These are phyloP conservation scores for Chironomus striatipennis DNA, from an alignment of 1,140 invertebrate genomes.

Conservation along the genomic window DNA sequence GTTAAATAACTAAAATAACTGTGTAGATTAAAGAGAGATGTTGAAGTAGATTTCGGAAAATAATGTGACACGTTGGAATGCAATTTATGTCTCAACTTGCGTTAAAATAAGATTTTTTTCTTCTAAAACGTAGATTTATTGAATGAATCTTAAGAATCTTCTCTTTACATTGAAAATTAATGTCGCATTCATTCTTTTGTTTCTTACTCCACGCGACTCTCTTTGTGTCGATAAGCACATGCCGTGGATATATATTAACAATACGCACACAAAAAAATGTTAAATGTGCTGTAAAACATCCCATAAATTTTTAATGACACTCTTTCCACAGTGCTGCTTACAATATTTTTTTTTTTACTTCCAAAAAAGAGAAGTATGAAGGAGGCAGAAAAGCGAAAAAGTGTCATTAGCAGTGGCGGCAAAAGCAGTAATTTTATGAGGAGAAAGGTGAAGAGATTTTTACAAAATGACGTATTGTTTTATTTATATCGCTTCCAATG, in stretches of 20 bases:
- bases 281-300: constrained; percentile 15
- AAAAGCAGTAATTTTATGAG: neutral
- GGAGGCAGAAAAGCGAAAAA: neutral
- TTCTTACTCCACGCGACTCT: neutral
- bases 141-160: neutral
- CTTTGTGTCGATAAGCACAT: neutral
- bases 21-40: neutral
- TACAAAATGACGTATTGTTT: neutral
- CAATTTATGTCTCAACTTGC: neutral
- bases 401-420: neutral
- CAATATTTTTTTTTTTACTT: too few relatives aligned
- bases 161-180: neutral
- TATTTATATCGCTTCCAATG: neutral
- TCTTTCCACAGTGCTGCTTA: neutral
- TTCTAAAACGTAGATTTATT: neutral
- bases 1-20: neutral
- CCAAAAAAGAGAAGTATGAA: too few relatives aligned
- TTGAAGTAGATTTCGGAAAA: neutral
- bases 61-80: neutral
- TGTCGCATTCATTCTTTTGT: constrained; percentile 1
- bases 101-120: neutral
- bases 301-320: constrained; percentile 22
- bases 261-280: neutral
- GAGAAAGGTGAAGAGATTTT: neutral
- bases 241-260: neutral